Evolutionary conservation across 2,888 invertebrate genomes (phyloP).

Genomic region (Drosophila kambysellisi): DNA sequence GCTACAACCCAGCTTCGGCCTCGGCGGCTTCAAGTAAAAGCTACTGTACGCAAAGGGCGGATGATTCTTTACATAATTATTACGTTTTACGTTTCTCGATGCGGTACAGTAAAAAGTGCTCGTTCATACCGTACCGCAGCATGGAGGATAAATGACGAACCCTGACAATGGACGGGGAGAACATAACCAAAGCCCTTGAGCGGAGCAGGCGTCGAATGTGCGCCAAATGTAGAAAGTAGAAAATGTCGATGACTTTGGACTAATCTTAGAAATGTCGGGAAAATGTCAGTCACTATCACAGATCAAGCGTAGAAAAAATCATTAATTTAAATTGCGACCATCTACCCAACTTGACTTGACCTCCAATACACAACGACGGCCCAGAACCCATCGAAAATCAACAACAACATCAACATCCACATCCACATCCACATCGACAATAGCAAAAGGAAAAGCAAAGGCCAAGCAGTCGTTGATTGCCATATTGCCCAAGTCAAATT

Average conservation of each 20-base stretch:
- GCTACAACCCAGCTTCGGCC: conserved; percentile 20
- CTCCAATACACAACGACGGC: conserved; percentile 37
- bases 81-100: conserved; percentile 60
- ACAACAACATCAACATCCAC: conserved; percentile 20
- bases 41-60: conserved; percentile 62
- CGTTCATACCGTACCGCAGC: conserved; percentile 52
- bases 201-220: conserved; percentile 32
- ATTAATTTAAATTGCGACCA: conserved; percentile 83
- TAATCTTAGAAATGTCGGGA: conserved; percentile 75
- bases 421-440: conserved; percentile 26
- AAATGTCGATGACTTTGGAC: conserved; percentile 76
- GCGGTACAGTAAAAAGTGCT: conserved; percentile 60
- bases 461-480: conserved; percentile 58
- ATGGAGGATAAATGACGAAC: conserved; percentile 64
- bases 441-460: conserved; percentile 40
- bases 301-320: conserved; percentile 82
- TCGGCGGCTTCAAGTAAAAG: conserved; percentile 59
- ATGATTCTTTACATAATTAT: conserved; percentile 75
- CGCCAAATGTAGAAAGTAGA: conserved; percentile 70
- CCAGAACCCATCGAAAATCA: conserved; percentile 56
- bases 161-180: conserved; percentile 22
- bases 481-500: conserved; percentile 68
- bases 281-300: conserved; percentile 79
- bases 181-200: conserved; percentile 12
- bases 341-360: conserved; percentile 65